phyloP scores from a whole-genome alignment of 2,888 invertebrate species.

The Heliconius cydno region DNA sequence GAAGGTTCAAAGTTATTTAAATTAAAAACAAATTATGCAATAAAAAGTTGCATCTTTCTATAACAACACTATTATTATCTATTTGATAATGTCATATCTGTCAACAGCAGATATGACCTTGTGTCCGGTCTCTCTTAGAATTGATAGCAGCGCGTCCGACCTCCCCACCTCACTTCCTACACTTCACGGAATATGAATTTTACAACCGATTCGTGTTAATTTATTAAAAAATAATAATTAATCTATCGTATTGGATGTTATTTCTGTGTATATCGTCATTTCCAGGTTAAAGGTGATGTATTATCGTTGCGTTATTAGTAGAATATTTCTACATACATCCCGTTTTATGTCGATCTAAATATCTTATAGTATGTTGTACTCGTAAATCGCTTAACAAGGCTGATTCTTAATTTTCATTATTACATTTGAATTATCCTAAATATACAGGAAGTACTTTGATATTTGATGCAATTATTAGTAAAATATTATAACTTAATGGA shows the following conservation, averaged over 20 bases:
- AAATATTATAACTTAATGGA: background rate
- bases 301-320: conserved; percentile 33
- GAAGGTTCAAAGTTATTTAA: background rate
- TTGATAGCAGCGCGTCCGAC: conserved; percentile 57
- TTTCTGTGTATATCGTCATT: conserved; percentile 45
- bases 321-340: conserved; percentile 17
- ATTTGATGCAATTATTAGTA: background rate
- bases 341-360: background rate
- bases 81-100: conserved; percentile 33
- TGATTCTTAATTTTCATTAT: background rate
- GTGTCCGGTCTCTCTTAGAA: conserved; percentile 55
- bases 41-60: background rate
- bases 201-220: conserved; percentile 46
- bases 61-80: conserved; percentile 5
- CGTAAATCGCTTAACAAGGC: background rate
- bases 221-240: conserved; percentile 42
- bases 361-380: background rate
- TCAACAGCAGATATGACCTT: conserved; percentile 52
- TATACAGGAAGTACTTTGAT: background rate
- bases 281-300: conserved; percentile 48
- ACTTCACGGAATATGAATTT: conserved; percentile 57
- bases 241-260: conserved; percentile 42
- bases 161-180: conserved; percentile 58
- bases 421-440: background rate
- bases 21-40: background rate